Evolutionary conservation across 1,140 invertebrate species (phyloP), one percentile per base, ranked within the genome.

Genomic region (Chionoecetes opilio): DNA sequence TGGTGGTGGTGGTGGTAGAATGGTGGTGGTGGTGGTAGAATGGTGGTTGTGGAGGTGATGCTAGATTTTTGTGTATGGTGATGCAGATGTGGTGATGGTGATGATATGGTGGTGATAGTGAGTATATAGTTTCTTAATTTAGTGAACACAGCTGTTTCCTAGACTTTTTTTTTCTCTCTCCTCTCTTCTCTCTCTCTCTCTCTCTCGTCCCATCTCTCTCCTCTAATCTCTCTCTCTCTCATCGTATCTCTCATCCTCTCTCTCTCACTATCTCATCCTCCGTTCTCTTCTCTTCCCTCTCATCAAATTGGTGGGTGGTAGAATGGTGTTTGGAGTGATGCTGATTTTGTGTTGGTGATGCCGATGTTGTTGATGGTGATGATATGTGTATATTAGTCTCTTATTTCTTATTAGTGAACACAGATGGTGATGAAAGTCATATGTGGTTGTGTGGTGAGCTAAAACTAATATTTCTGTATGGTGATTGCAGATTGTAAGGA

Each of bases 71-170:
- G 21, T 87, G 85, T n/a, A 17, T 87, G 32, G 35, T 34, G 85
- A 84, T 2, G 11, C 31, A 34, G 85, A 29, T 86, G n/a, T 26
- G 0, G 21, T 88, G 37, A 2, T 88, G 86, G 32, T 88, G 86
- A 26, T 88, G 26, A 5, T 88, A 88, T 2, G n/a, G 34, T 38
- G 37, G n/a, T n/a, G n/a, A n/a, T n/a, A n/a, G n/a, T n/a, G n/a
- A n/a, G n/a, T n/a, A n/a, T n/a, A n/a, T n/a, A n/a, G n/a, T n/a
- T n/a, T n/a, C n/a, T n/a, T n/a, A n/a, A n/a, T n/a, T n/a, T n/a
- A n/a, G n/a, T n/a, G n/a, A n/a, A n/a, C n/a, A n/a, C 41, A 53
- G 41, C 9, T 17, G 41, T 90, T 90, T 34, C 38, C 38, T 90
- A 32, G 38, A 29, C 32, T 6, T 0, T 17, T 37, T 88, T 87